phyloP scores from a whole-genome alignment of 2,888 invertebrate genomes.

The Trisateles emortualis region DNA sequence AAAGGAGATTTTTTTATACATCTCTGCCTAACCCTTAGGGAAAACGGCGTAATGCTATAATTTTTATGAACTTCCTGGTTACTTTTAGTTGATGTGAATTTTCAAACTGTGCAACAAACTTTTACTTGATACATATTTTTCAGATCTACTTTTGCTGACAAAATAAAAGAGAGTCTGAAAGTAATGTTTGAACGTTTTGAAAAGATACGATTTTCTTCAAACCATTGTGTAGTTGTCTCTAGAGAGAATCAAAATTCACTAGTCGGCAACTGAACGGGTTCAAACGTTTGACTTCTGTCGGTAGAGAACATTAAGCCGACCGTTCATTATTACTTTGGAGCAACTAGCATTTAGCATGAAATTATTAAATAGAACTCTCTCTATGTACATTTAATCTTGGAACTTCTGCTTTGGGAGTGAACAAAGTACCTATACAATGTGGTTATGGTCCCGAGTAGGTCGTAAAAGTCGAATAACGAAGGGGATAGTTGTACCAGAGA shows the following conservation, averaged over 20 bases:
- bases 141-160: not conserved
- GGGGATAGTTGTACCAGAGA: not conserved
- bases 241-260: constrained; percentile 45
- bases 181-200: constrained; percentile 12
- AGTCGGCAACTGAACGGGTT: constrained; percentile 33
- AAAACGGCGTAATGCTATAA: too few relatives aligned
- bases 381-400: constrained; percentile 3
- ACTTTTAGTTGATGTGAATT: too few relatives aligned
- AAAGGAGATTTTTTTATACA: too few relatives aligned
- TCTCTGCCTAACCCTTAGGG: too few relatives aligned
- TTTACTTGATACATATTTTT: not conserved
- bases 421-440: not conserved
- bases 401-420: constrained; percentile 4
- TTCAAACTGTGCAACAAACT: not conserved
- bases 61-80: too few relatives aligned
- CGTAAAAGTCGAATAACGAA: not conserved
- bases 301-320: constrained; percentile 33
- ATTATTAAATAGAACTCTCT: constrained; percentile 7
- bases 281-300: constrained; percentile 31
- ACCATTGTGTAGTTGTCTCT: constrained; percentile 27
- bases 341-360: constrained; percentile 23
- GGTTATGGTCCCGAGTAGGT: not conserved
- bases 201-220: constrained; percentile 23
- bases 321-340: constrained; percentile 27
- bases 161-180: constrained; percentile 7